Evolutionary conservation across 1,140 invertebrate species (phyloP).

Genomic region (Monochamus saltuarius): DNA sequence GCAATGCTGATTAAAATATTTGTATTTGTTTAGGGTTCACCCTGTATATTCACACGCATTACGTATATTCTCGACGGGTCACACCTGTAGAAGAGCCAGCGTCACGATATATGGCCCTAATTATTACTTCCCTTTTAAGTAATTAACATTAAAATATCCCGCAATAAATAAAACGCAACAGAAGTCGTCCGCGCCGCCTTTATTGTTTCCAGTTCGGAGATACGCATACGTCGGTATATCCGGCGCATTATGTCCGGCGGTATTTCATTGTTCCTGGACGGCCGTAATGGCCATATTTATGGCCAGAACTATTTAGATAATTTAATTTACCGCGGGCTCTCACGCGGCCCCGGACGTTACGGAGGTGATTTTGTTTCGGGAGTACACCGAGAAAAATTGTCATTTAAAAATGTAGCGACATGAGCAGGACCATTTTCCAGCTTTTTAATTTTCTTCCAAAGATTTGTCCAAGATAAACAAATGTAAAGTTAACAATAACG

Average conservation of each 20-base stretch:
- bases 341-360: background rate
- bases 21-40: no score
- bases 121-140: conserved; percentile 10
- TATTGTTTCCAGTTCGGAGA: conserved; percentile 9
- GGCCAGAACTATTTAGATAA: conserved; percentile 17
- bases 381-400: background rate
- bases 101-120: conserved; percentile 6
- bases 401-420: no score
- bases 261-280: conserved; percentile 9
- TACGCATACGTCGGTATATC: conserved; percentile 7
- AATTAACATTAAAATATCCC: conserved; percentile 15
- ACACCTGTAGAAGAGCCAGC: background rate
- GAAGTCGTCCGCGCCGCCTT: background rate
- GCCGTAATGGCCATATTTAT: conserved; percentile 12
- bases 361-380: background rate
- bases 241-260: conserved; percentile 4
- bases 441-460: no score
- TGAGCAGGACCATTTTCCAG: no score
- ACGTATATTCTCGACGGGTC: no score
- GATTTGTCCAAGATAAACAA: no score
- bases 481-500: no score
- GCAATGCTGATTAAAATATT: no score
- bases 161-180: conserved; percentile 7
- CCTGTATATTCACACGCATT: no score
- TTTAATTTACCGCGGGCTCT: conserved; percentile 5